A percentile compares a stretch with the other conserved stretches of the same genome.
Evolutionary conservation across 2,113 vertebrate species (phyloP).

Genomic region (Periophthalmodon schlosseri): DNA sequence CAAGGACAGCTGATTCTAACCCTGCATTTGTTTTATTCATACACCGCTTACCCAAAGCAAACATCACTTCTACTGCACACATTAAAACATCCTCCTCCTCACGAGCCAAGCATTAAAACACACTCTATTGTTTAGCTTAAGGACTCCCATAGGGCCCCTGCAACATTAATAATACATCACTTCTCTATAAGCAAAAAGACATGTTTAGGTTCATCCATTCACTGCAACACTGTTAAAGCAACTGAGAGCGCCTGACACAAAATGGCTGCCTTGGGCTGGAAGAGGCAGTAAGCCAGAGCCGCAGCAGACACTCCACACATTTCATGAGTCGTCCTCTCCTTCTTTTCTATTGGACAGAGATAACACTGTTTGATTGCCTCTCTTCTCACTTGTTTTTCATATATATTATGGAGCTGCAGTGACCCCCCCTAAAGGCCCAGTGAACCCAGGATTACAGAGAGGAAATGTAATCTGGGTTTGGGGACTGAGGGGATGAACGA

Average conservation of each 20-base stretch:
- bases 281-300: conserved; percentile 52
- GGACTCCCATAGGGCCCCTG: neutral
- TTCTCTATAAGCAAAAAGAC: conserved; percentile 9
- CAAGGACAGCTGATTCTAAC: neutral
- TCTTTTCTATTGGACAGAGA: conserved; percentile 38
- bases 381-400: conserved; percentile 6
- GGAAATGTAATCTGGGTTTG: conserved; percentile 65
- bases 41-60: neutral
- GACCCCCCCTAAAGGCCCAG: conserved; percentile 26
- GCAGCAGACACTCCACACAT: conserved; percentile 35
- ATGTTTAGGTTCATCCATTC: neutral
- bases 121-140: neutral
- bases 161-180: conserved; percentile 30
- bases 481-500: conserved; percentile 59
- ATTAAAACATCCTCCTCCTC: conserved; percentile 1
- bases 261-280: conserved; percentile 62
- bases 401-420: conserved; percentile 36
- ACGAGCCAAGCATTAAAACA: neutral
- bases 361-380: conserved; percentile 54
- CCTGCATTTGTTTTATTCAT: neutral
- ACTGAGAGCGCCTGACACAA: conserved; percentile 52
- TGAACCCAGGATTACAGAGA: conserved; percentile 46
- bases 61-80: neutral
- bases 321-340: conserved; percentile 16
- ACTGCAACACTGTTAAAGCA: conserved; percentile 3